Percentiles rank a stretch among this genome's conserved stretches.
phyloP scores from a whole-genome alignment of 2,797 vertebrate genomes.

The Aldrovandia affinis region DNA sequence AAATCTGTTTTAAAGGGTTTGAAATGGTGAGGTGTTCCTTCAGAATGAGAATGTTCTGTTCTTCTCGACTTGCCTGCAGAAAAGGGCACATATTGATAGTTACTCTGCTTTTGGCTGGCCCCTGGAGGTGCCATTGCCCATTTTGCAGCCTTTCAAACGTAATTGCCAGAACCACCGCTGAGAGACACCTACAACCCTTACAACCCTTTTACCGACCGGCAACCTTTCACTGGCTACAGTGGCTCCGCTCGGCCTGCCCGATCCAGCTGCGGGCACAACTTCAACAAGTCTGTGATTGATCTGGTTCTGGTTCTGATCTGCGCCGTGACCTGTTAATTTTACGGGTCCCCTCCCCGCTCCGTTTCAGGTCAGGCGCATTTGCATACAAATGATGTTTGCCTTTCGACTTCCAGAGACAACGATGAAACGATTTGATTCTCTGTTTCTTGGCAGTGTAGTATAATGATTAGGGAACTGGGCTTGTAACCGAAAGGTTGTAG shows the following conservation, averaged over 20 bases:
- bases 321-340: not conserved
- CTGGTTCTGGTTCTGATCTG: not conserved
- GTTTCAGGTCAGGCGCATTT: not conserved
- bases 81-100: constrained; percentile 14
- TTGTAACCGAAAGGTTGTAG: no score
- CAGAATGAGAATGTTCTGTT: constrained; percentile 26
- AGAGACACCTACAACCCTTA: not conserved
- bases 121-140: not conserved
- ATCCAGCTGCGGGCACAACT: not conserved
- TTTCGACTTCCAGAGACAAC: not conserved
- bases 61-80: not conserved
- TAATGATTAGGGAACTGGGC: no score
- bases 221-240: not conserved
- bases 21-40: not conserved
- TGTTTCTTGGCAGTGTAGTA: no score
- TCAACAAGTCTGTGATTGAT: not conserved
- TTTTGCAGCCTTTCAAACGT: not conserved
- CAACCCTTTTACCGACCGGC: not conserved
- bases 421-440: not conserved
- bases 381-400: not conserved
- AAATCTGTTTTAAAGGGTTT: constrained; percentile 10
- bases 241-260: not conserved
- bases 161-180: not conserved
- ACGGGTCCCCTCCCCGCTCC: not conserved
- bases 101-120: not conserved